phyloP scores from a whole-genome alignment of 2,888 invertebrate genomes.

The Neocrepidodera transversa region DNA sequence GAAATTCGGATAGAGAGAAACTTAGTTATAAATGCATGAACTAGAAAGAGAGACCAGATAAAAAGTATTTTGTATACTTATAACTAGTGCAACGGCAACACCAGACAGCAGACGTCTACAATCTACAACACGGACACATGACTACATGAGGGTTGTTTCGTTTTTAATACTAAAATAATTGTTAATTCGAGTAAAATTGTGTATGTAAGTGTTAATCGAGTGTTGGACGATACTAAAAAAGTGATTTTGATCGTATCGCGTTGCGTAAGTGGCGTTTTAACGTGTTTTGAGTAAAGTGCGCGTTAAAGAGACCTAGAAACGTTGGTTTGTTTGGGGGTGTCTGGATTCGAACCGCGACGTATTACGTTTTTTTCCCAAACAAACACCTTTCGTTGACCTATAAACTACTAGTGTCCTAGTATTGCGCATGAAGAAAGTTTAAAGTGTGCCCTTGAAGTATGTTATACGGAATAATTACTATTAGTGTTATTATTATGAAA shows the following conservation, averaged over 20 bases:
- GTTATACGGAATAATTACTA: conserved; percentile 26
- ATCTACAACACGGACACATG: conserved; percentile 45
- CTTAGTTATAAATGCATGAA: conserved; percentile 1
- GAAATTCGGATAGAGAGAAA: conserved; percentile 26
- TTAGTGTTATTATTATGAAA: conserved; percentile 20
- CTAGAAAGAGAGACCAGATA: conserved; percentile 27
- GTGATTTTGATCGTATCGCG: conserved; percentile 1
- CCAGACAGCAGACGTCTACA: conserved; percentile 52
- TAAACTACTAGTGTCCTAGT: conserved; percentile 45
- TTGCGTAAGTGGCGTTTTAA: conserved; percentile 16
- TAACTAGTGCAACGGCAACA: conserved; percentile 28
- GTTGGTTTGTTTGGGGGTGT: conserved; percentile 39
- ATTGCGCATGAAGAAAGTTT: conserved; percentile 59
- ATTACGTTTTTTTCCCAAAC: conserved; percentile 36
- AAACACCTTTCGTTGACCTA: conserved; percentile 54
- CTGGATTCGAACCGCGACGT: conserved; percentile 28
- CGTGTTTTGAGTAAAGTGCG: conserved; percentile 31
- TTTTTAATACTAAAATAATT: conserved; percentile 22
- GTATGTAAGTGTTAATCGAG: conserved; percentile 9
- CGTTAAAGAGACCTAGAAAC: conserved; percentile 30
- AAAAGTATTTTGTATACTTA: conserved; percentile 24
- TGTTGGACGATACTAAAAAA: neutral
- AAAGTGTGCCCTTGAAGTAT: conserved; percentile 49
- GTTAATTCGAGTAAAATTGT: conserved; percentile 9
- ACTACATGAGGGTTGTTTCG: conserved; percentile 46